Conservation (phyloP, 2,113 vertebrate genomes). For the Lepisosteus osseus region DNA sequence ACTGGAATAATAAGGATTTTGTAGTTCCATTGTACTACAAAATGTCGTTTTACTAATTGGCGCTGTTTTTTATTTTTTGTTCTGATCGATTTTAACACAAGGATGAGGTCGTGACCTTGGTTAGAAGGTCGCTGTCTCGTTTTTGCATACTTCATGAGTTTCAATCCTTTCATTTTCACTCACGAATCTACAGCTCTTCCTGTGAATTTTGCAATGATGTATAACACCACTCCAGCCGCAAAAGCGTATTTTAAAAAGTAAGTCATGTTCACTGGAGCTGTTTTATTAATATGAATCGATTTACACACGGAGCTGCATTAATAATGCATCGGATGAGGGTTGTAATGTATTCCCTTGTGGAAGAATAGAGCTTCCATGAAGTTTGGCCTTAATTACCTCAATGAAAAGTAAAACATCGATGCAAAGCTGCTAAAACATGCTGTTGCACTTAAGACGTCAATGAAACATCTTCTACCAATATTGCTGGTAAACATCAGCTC, state of each 20-base stretch:
- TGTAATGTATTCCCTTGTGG: background rate
- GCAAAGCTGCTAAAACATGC: background rate
- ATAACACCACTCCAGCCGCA: too few species aligned
- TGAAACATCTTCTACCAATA: background rate
- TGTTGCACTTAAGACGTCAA: background rate
- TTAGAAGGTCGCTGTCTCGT: too few species aligned
- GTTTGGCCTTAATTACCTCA: background rate
- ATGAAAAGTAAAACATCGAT: background rate
- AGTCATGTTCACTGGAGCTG: background rate
- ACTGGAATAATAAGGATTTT: too few species aligned
- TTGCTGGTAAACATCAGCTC: background rate
- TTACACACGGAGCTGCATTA: background rate
- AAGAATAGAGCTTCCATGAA: background rate
- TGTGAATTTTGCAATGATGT: too few species aligned
- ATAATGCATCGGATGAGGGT: background rate
- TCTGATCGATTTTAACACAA: too few species aligned
- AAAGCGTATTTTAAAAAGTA: background rate
- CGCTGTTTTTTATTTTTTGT: too few species aligned
- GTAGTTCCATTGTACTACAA: too few species aligned
- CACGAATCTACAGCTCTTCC: too few species aligned
- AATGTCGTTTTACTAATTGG: too few species aligned
- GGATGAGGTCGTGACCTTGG: too few species aligned
- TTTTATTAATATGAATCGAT: background rate
- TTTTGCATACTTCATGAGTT: too few species aligned
- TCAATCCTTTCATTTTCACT: too few species aligned